phyloP scores from a whole-genome alignment of 2,888 invertebrate species.

The Acholoe squamosa region DNA sequence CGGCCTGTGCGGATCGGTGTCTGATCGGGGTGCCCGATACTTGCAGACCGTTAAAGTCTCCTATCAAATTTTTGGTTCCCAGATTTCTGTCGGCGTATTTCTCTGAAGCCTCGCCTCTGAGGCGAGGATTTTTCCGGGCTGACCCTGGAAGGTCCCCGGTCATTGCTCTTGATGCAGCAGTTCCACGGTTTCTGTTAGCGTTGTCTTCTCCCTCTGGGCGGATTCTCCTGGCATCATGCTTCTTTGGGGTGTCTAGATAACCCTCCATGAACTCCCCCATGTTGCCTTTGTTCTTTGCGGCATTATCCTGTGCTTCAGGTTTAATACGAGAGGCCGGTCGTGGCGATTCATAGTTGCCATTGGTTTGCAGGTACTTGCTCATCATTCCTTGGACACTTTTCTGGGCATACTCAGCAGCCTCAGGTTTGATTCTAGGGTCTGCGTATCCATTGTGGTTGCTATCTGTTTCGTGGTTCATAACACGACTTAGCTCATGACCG shows the following conservation, averaged over 20 bases:
- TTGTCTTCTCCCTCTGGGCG: constrained; percentile 69
- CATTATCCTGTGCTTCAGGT: constrained; percentile 66
- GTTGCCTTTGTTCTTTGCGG: constrained; percentile 64
- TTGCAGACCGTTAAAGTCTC: constrained; percentile 57
- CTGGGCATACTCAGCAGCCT: constrained; percentile 68
- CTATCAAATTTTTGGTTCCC: constrained; percentile 59
- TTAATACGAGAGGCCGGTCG: constrained; percentile 65
- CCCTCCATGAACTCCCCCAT: constrained; percentile 66
- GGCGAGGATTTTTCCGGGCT: constrained; percentile 52
- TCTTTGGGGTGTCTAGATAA: constrained; percentile 61
- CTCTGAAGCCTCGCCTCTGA: constrained; percentile 68
- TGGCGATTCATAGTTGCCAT: constrained; percentile 67
- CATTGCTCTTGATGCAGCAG: neutral
- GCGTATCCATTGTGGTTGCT: neutral
- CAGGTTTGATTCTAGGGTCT: constrained; percentile 68
- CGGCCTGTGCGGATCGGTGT: constrained; percentile 22
- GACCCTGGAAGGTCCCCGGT: constrained; percentile 57
- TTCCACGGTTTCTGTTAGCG: constrained; percentile 66
- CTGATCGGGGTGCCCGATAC: constrained; percentile 49
- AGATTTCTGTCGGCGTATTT: constrained; percentile 67
- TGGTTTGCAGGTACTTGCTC: constrained; percentile 68
- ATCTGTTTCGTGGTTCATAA: constrained; percentile 51
- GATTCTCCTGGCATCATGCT: constrained; percentile 56
- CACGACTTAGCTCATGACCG: constrained; percentile 61
- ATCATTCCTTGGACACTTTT: constrained; percentile 70